A percentile compares a stretch with the other conserved stretches of the same genome.
Conservation (phyloP, 2,113 vertebrate species). For the Crotalus tigris region DNA sequence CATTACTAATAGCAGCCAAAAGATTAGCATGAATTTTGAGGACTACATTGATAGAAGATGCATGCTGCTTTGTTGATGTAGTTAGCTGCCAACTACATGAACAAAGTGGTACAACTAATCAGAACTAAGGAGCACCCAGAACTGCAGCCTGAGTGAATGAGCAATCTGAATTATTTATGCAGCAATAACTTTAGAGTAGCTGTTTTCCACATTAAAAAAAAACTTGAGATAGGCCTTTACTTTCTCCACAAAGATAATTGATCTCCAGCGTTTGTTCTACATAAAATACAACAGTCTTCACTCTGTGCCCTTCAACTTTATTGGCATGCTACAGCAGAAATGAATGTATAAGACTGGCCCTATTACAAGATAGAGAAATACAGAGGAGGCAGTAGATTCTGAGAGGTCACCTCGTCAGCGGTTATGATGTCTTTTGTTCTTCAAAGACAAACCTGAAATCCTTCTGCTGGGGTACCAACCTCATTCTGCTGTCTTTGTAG, state of each 20-base stretch:
- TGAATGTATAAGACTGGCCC: constrained; percentile 34
- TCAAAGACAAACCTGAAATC: background rate
- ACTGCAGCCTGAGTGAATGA: background rate
- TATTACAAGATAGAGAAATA: background rate
- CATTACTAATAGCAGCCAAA: background rate
- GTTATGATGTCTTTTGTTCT: background rate
- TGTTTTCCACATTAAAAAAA: background rate
- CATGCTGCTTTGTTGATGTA: background rate
- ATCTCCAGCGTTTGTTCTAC: background rate
- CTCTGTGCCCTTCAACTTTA: background rate
- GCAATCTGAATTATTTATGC: background rate
- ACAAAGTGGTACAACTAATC: background rate
- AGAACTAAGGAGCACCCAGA: background rate
- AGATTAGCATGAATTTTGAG: background rate
- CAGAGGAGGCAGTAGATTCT: background rate
- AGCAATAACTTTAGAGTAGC: background rate
- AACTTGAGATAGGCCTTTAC: background rate
- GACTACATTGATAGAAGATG: background rate
- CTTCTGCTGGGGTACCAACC: background rate
- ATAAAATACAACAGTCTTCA: rapidly evolving
- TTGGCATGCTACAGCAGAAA: background rate
- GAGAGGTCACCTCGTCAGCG: background rate
- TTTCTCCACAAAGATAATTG: background rate
- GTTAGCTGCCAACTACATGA: background rate
- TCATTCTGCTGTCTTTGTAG: background rate